Conservation (phyloP, 2,888 invertebrate genomes). For the Frankliniella fusca region DNA sequence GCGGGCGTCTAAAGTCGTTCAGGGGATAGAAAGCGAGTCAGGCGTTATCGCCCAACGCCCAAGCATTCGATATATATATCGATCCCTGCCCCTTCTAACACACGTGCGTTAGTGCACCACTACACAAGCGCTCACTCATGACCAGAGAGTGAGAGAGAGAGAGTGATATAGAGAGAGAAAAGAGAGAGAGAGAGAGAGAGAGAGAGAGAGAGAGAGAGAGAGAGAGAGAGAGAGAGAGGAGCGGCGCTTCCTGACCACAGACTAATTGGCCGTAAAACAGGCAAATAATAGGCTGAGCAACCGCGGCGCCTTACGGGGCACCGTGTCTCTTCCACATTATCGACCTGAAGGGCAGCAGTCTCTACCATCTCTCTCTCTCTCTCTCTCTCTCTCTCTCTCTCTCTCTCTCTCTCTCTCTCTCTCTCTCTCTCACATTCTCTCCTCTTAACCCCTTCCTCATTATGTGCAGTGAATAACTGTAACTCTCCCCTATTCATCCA, state of each 20-base stretch:
- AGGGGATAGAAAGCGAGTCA: too few relatives aligned
- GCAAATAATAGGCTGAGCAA: constrained; percentile 18
- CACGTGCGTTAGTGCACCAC: not conserved
- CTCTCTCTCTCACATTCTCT: not conserved
- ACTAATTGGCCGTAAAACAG: constrained; percentile 17
- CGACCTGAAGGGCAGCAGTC: not conserved
- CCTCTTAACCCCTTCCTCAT: too few relatives aligned
- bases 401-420: constrained; percentile 3
- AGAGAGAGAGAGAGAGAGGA: not conserved
- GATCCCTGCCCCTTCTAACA: not conserved
- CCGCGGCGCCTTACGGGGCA: not conserved
- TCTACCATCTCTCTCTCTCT: not conserved
- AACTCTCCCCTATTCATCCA: too few relatives aligned
- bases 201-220: not conserved
- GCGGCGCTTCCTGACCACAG: too few relatives aligned
- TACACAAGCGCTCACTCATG: not conserved
- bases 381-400: constrained; percentile 18
- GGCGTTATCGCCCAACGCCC: not conserved
- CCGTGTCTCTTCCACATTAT: not conserved
- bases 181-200: not conserved
- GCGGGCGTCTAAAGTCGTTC: not conserved
- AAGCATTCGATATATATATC: not conserved
- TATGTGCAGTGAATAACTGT: too few relatives aligned
- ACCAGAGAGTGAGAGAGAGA: not conserved
- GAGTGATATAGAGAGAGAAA: not conserved